Conservation (phyloP, 2,888 invertebrate genomes). For the Cosmia pyralina region DNA sequence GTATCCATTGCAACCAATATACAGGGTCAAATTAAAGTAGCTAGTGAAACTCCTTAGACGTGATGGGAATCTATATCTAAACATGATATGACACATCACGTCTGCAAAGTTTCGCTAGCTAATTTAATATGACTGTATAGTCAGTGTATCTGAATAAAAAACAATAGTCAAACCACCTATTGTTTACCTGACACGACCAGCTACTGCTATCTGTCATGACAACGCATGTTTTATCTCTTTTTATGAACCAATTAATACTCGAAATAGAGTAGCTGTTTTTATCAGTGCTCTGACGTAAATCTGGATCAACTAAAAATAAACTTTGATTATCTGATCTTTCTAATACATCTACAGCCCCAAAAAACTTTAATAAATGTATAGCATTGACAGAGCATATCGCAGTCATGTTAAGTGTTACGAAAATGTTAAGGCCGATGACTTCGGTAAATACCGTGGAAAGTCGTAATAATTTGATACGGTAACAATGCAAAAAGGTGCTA, state of each 20-base stretch:
- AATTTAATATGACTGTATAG: neutral
- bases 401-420: neutral
- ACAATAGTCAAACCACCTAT: slow-evolving; percentile 32
- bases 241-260: slow-evolving; percentile 50
- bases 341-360: slow-evolving; percentile 2
- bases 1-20: slow-evolving; percentile 6
- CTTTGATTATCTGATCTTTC: slow-evolving; percentile 24
- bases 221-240: slow-evolving; percentile 34
- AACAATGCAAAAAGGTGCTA: neutral
- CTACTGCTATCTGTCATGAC: slow-evolving; percentile 40
- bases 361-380: neutral
- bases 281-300: slow-evolving; percentile 15
- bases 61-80: too few relatives aligned
- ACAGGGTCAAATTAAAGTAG: neutral
- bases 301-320: slow-evolving; percentile 39
- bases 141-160: slow-evolving; percentile 30
- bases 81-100: too few relatives aligned
- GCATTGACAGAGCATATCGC: neutral
- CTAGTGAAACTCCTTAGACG: too few relatives aligned
- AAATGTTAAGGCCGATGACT: neutral
- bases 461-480: neutral
- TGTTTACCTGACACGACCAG: slow-evolving; percentile 41
- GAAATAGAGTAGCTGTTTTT: slow-evolving; percentile 45
- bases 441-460: neutral
- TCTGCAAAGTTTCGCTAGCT: too few relatives aligned